Base-by-base conservation (phyloP, 2,113 vertebrate genomes). In the Fukomys damarensis region DNA sequence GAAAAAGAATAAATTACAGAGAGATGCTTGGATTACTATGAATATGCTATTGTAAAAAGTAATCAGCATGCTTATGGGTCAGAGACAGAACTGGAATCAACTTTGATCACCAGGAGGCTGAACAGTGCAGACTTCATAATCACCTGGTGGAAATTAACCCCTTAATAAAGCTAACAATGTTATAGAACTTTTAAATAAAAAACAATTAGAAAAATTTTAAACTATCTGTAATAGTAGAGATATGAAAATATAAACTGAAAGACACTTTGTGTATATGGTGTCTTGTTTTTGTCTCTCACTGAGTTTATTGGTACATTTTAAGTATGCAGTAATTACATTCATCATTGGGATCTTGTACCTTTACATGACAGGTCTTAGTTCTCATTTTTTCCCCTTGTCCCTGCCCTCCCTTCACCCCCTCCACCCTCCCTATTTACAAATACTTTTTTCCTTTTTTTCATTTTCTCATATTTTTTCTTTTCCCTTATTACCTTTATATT, bases 1-100 rank as follows among this genome's bases (percentile, higher is more conserved):
- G 59, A 90, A 97, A 96, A 85, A 70, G 5, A 89, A 93, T 89
- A 52, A 96, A 97, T 93, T 86, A 82, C 13, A 93, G 26, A 70
- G 6, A 46, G 19, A 85, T 88, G 88, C 74, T 92, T 14, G 89
- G 58, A 30, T 90, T 93, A 77, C 96, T 56, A 86, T 93, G 91
- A 96, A 10, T 19, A 83, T 76, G 56, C 43, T 79, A 86, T 65
- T 97, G 95, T 61, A 82, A 92, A 97, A 94, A 92, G 84, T 84
- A 96, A 97, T 97, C 96, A 95, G 90, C 89, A 95, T 97, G 52
- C 92, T 80, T 95, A 16, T 95, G 66, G 89, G 68, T 97, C 97
- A 97, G 97, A 81, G 92, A 38, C 32, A 84, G 28, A 38, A 65
- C 56, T 85, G 17, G 43, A 94, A 94, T 63, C 89, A 49, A 74